phyloP scores from a whole-genome alignment of 2,888 invertebrate genomes.

The Auanema freiburgensis region DNA sequence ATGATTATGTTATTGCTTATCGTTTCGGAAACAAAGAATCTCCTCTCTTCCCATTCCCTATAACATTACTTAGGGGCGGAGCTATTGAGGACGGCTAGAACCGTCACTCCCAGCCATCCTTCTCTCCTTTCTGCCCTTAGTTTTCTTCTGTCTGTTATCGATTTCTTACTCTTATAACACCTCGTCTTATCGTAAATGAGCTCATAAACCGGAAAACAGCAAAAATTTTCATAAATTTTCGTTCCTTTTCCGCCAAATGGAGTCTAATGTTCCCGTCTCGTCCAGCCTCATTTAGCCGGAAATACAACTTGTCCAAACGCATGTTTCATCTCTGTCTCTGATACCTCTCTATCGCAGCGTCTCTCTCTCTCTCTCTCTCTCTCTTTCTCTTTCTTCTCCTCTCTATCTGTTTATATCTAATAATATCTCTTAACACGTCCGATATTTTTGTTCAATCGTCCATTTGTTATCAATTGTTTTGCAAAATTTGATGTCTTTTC shows the following conservation, averaged over 20 bases:
- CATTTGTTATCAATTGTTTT: constrained; percentile 1
- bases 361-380: constrained; percentile 6
- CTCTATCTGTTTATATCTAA: constrained; percentile 6
- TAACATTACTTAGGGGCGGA: too few species aligned
- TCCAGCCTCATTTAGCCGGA: background rate
- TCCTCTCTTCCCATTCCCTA: too few species aligned
- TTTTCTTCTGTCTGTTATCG: too few species aligned
- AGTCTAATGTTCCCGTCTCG: background rate
- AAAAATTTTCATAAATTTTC: constrained; percentile 1
- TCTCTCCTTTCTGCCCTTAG: too few species aligned
- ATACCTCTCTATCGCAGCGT: background rate
- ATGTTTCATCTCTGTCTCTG: background rate
- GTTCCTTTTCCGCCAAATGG: background rate
- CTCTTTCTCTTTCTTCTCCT: constrained; percentile 6
- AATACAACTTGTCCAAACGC: constrained; percentile 2
- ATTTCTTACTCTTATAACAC: too few species aligned
- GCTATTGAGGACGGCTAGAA: too few species aligned
- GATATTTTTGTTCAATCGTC: constrained; percentile 2
- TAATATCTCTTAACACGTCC: background rate
- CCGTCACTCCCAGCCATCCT: too few species aligned
- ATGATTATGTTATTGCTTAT: too few species aligned
- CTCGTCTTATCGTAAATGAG: too few species aligned
- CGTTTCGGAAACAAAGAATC: too few species aligned
- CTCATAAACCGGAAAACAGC: too few species aligned
- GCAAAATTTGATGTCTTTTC: background rate